Conservation (phyloP, 2,797 vertebrate species). For the Nannoperca obscura region DNA sequence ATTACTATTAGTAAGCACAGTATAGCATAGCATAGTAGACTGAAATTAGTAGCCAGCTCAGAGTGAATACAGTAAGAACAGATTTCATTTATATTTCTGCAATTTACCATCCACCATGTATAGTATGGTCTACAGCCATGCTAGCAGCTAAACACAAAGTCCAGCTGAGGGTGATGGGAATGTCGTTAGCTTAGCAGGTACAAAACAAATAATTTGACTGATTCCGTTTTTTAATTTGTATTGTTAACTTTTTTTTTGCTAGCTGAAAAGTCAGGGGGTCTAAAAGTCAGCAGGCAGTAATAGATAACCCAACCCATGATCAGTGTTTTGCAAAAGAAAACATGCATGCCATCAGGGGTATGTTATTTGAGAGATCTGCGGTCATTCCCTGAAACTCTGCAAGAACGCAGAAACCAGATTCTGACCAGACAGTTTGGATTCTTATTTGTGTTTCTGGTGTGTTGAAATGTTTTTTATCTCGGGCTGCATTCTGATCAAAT, state of each 20-base stretch:
- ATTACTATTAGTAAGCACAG: not conserved
- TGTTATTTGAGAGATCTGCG: conserved; percentile 18
- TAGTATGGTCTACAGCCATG: no score
- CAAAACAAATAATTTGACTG: no score
- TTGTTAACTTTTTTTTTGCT: no score
- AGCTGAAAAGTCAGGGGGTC: not conserved
- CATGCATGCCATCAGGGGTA: conserved; percentile 4
- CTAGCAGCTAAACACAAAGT: not conserved
- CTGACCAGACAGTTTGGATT: conserved; percentile 19
- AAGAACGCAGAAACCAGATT: conserved; percentile 35
- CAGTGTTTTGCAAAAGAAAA: conserved; percentile 11
- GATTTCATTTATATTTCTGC: not conserved
- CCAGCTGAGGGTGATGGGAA: not conserved
- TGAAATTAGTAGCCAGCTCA: not conserved
- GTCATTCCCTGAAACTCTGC: conserved; percentile 44
- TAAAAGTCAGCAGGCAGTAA: not conserved
- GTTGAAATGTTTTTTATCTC: conserved; percentile 40
- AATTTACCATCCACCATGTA: not conserved
- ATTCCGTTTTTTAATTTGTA: no score
- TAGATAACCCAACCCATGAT: not conserved
- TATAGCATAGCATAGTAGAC: no score
- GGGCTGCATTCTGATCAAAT: conserved; percentile 46
- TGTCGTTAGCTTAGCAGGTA: not conserved
- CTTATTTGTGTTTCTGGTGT: conserved; percentile 44
- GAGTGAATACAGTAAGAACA: not conserved